phyloP scores from a whole-genome alignment of 2,888 invertebrate species.

The Cephus rjabovi region DNA sequence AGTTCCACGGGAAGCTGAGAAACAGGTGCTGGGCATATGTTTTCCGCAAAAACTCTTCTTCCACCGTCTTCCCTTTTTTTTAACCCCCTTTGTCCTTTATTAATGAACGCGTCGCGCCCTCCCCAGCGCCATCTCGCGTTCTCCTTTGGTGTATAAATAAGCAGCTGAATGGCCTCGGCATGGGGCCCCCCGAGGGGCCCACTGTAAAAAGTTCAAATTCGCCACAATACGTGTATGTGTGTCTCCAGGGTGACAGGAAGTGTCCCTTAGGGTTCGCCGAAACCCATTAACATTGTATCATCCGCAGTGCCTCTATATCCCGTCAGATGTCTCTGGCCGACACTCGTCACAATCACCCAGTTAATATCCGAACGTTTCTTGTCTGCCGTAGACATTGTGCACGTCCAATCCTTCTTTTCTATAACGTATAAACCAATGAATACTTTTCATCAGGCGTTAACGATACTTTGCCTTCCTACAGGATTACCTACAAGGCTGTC shows the following conservation, averaged over 20 bases:
- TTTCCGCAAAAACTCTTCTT: conserved; percentile 32
- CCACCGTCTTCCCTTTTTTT: neutral
- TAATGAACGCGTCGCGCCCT: conserved; percentile 2
- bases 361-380: too few relatives aligned
- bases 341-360: too few relatives aligned
- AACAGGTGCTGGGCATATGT: conserved; percentile 55
- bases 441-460: conserved; percentile 6
- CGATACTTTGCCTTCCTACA: conserved; percentile 63
- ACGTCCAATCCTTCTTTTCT: neutral
- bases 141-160: conserved; percentile 38
- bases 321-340: neutral
- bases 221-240: neutral
- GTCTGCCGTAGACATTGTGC: neutral
- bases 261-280: neutral
- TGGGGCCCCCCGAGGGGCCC: conserved; percentile 41
- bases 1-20: conserved; percentile 21
- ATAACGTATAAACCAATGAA: neutral
- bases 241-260: neutral
- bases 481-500: conserved; percentile 84
- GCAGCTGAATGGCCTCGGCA: conserved; percentile 49
- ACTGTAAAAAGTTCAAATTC: conserved; percentile 28
- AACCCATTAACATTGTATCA: neutral
- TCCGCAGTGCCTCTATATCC: neutral
- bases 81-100: neutral
- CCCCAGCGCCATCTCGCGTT: neutral